These are phyloP conservation scores for Daubentonia madagascariensis DNA, from an alignment of 2,113 vertebrate genomes.

Conservation along the genomic window DNA sequence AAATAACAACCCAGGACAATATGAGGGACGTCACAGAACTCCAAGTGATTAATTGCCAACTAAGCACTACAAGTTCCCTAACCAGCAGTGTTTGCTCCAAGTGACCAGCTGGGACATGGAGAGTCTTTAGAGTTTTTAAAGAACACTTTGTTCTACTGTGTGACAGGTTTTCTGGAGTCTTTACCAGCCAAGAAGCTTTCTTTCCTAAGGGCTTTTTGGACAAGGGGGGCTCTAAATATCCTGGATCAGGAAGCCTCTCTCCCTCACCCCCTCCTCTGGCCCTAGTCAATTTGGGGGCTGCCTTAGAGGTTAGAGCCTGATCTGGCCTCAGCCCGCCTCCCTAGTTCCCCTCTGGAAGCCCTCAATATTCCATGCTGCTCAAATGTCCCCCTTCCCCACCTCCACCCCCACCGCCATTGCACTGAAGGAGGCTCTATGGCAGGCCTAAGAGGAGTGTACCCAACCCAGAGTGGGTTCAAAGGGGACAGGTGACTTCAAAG, in stretches of 20 bases:
- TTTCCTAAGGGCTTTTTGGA: slow-evolving; percentile 25
- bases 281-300: background rate
- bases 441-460: background rate
- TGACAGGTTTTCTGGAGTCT: slow-evolving; percentile 44
- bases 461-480: background rate
- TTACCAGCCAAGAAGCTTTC: slow-evolving; percentile 17
- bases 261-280: background rate
- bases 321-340: background rate
- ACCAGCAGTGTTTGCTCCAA: slow-evolving; percentile 56
- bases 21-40: background rate
- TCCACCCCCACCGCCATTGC: too few species aligned
- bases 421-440: background rate
- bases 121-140: slow-evolving; percentile 56
- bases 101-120: slow-evolving; percentile 46
- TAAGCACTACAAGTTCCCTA: slow-evolving; percentile 29
- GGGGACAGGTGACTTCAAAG: background rate
- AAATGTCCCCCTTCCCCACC: background rate
- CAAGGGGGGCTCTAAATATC: background rate
- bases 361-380: background rate
- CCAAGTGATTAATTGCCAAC: slow-evolving; percentile 50
- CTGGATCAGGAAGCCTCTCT: background rate
- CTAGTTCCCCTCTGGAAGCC: background rate
- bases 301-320: background rate
- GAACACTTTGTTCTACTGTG: slow-evolving; percentile 43
- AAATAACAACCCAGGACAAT: slow-evolving; percentile 38